A percentile compares a stretch with the other conserved stretches of the same genome.
Conservation (phyloP, 1,140 invertebrate genomes). For the Pseudomyrmex sp. region DNA sequence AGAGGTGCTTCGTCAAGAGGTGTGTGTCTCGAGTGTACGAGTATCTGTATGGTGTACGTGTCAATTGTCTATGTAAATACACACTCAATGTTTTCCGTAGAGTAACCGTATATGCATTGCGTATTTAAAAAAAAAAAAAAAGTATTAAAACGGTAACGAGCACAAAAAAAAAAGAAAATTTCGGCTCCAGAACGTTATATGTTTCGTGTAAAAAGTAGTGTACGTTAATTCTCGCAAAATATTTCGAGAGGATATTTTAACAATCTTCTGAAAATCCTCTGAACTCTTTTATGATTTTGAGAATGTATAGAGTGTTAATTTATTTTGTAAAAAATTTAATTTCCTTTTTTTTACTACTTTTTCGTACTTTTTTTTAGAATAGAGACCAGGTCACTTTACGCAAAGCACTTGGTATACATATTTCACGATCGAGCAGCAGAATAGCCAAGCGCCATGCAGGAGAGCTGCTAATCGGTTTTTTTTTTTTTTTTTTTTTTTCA, state of each 20-base stretch:
- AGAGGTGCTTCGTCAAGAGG: slow-evolving; percentile 69
- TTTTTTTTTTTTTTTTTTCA: no score
- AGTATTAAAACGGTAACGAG: not conserved
- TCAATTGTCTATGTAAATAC: slow-evolving; percentile 65
- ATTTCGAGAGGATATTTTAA: slow-evolving; percentile 18
- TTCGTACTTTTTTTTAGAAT: no score
- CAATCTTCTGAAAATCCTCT: slow-evolving; percentile 2
- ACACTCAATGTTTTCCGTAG: slow-evolving; percentile 43
- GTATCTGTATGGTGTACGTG: slow-evolving; percentile 63
- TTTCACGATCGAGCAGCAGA: slow-evolving; percentile 49
- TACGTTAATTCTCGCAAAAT: not conserved
- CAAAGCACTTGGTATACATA: slow-evolving; percentile 37
- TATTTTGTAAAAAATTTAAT: not conserved
- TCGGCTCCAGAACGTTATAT: slow-evolving; percentile 7
- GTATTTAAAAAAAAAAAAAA: slow-evolving; percentile 15
- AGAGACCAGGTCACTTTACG: slow-evolving; percentile 13
- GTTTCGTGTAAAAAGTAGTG: slow-evolving; percentile 9
- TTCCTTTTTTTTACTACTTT: not conserved
- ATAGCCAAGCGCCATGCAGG: slow-evolving; percentile 74
- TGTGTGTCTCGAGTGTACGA: slow-evolving; percentile 53
- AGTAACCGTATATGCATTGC: slow-evolving; percentile 35
- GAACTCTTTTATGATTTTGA: not conserved
- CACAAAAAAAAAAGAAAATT: not conserved
- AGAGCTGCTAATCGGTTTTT: slow-evolving; percentile 48
- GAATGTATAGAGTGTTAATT: not conserved